Evolutionary conservation across 2,888 invertebrate genomes (phyloP), one percentile per base, ranked within the genome.

Genomic region (Trypoxylon attenuatum): DNA sequence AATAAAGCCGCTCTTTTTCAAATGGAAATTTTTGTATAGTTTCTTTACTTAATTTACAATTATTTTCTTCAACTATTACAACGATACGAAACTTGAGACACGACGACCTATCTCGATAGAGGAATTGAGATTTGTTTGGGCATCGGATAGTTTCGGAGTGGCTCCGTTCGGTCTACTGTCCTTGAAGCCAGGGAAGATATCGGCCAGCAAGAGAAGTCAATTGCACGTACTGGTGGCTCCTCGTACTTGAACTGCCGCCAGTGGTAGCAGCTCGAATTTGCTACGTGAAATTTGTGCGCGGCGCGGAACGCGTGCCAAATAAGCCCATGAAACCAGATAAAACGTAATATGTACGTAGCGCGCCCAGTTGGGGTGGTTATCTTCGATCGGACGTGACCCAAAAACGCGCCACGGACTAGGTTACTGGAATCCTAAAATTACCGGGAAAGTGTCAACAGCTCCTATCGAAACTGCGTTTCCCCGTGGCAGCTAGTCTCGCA

Each of bases 371-470:
- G 16, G 16, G 18, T 41, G 43, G 66, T 57, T 65, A 65, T 73
- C 75, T 71, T 69, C 75, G 68, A 71, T 73, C 71, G 64, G 29
- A 49, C 25, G 25, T 71, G 71, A 73, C 69, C 71, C 47, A 56
- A 69, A 73, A 75, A 60, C 63, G 33, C 52, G 22, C 41, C 49
- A 27, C 22, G 55, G 52, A 73, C 49, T 69, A 54, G 62, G 58
- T 61, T 71, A 69, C 41, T 18, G 41, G 42, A 53, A 46, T n/a
- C 52, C 46, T 38, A 45, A 51, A 53, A 57, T 52, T 38, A 42
- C 42, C 49, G 42, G n/a, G 53, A 13, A 33, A 23, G 38, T 46
- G 63, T 64, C 63, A 25, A 55, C 63, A 41, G 54, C 55, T 46
- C 13, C 45, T 41, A 19, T 45, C 29, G 27, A 22, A 25, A 41